Evolutionary conservation across 2,888 invertebrate species (phyloP).

Genomic region (Eupeodes latifasciatus): DNA sequence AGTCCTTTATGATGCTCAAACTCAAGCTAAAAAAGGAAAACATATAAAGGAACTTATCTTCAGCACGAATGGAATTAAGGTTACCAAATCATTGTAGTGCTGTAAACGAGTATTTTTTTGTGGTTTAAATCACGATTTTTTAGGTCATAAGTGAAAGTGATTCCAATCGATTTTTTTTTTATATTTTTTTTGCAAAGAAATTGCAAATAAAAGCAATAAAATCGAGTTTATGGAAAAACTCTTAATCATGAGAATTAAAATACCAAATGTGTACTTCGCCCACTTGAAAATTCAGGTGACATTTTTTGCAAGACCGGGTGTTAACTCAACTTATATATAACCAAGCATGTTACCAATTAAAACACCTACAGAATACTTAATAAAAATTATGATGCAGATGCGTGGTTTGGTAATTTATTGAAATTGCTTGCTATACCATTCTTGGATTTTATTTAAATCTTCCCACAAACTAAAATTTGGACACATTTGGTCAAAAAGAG

Average conservation of each 20-base stretch:
- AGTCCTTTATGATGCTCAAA: conserved; percentile 52
- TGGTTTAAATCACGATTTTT: conserved; percentile 48
- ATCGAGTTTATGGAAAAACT: not conserved
- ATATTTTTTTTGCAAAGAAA: not conserved
- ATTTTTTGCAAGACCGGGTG: conserved; percentile 30
- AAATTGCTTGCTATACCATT: conserved; percentile 40
- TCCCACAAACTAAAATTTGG: conserved; percentile 3
- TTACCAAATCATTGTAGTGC: conserved; percentile 48
- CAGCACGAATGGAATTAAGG: conserved; percentile 51
- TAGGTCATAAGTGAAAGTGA: conserved; percentile 74
- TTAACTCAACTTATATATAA: not conserved
- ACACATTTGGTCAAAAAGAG: not conserved
- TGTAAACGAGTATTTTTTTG: not conserved
- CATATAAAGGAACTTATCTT: not conserved
- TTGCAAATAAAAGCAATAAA: conserved; percentile 11
- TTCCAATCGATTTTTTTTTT: not conserved
- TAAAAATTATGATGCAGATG: conserved; percentile 29
- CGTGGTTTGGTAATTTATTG: conserved; percentile 25
- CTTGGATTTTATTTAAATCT: not conserved
- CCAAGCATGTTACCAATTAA: conserved; percentile 49
- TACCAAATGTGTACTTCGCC: conserved; percentile 48
- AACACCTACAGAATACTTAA: conserved; percentile 68
- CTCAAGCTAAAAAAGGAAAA: not conserved
- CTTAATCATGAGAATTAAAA: not conserved
- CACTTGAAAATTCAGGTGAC: conserved; percentile 50